A percentile compares a stretch with the other conserved stretches of the same genome.
phyloP scores from a whole-genome alignment of 2,113 vertebrate species.

The Equus quagga region DNA sequence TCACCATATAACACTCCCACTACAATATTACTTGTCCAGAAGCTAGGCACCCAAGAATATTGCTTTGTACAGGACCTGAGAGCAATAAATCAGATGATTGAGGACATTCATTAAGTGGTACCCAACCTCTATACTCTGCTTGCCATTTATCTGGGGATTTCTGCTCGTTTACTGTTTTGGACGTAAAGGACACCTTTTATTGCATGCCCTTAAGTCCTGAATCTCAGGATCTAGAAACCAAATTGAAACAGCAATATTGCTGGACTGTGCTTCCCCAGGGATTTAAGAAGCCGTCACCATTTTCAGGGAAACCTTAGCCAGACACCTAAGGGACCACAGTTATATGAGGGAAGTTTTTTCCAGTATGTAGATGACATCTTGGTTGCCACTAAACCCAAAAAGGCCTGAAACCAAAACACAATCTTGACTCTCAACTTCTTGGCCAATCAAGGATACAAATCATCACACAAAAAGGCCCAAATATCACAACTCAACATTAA shows the following conservation, averaged over 20 bases:
- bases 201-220: neutral
- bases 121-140: neutral
- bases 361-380: neutral
- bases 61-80: neutral
- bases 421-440: neutral
- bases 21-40: neutral
- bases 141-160: neutral
- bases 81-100: neutral
- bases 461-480: neutral
- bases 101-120: neutral
- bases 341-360: neutral
- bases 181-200: neutral
- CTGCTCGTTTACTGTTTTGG: neutral
- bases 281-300: neutral
- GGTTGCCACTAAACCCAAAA: neutral
- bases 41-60: neutral
- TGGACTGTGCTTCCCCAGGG: neutral
- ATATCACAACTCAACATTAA: neutral
- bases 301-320: neutral
- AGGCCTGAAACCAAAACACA: neutral
- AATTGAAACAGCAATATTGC: neutral
- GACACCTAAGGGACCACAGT: neutral
- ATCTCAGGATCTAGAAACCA: neutral
- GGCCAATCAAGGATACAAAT: neutral
- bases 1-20: neutral